Base-by-base conservation (phyloP, 1,140 invertebrate genomes). In the Stegodyphus dumicola region DNA sequence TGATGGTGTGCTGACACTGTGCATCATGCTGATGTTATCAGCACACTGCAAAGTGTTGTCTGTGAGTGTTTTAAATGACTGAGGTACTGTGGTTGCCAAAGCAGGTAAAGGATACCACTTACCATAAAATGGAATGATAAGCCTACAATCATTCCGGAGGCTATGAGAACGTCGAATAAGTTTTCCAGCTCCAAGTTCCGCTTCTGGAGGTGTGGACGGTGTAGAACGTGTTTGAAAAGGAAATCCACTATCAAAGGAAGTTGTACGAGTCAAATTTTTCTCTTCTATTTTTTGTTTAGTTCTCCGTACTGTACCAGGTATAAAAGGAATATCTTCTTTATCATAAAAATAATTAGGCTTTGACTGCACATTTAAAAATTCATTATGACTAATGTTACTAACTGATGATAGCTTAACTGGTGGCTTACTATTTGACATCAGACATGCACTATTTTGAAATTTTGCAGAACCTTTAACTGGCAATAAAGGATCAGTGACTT, bases 221-320 rank as follows among this genome's bases (percentile, higher is more conserved):
- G 56, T 73, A 13, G 79, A 80, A 13, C 60, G 56, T 7, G 78
- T 79, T 53, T 56, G 77, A 11, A 71, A 15, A 7, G 85, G 78
- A 51, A 88, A 85, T 7, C 77, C 87, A 65, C 86, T 81, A 67
- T 88, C 88, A 65, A 86, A 88, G 13, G 88, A 87, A 15, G 53
- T 87, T 6, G 88, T 88, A 18, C 87, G 33, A 56, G 87, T 88
- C 6, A 88, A 53, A 81, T 89, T 91, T 73, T 91, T 92, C 88
- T 94, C 93, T 90, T 95, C 94, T 6, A 95, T 89, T 88, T 95
- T 94, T 86, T 94, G 93, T 87, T 94, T 95, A 5, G 94, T 95
- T 85, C 94, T 91, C 87, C 93, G 93, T 0, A 95, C 93, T 0
- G 93, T 94, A 5, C 48, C 87, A 54, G 87, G 87, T 67, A 78